Base-by-base conservation (phyloP, 1,140 invertebrate species). In the Drosophila littoralis region DNA sequence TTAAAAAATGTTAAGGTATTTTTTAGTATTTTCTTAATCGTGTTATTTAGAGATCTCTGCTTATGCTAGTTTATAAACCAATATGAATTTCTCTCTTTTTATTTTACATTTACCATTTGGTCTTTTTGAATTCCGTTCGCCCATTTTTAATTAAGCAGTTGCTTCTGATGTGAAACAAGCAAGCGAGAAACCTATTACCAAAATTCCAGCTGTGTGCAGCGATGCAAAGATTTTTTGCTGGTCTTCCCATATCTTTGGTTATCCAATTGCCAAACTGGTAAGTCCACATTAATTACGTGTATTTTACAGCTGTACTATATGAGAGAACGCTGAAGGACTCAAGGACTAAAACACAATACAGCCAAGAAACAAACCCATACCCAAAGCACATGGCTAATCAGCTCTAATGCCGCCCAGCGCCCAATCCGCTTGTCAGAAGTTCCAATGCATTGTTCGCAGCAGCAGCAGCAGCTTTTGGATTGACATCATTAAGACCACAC, bases 401-500 rank as follows among this genome's bases (percentile, higher is more conserved):
- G 81, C 65, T 81, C 78, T 61, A 83, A 77, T 64, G 70, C 75
- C 50, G 32, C 51, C 64, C 42, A 36, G 36, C 12, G 2, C 33
- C 40, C 46, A 54, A 65, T 38, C 32, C 42, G 32, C 42, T 59
- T 51, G 17, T 59, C 75, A 63, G 43, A 60, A 77, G 63, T 64
- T 78, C 58, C 68, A 59, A 66, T 67, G 72, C 66, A 76, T 80
- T 80, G 78, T 77, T 76, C 13, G 9, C 35, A n/a, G 67, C 77
- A 80, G 73, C 77, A 68, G 22, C 22, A 28, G 22, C 22, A 28
- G 22, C 22, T 28, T 80, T 72, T 43, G 60, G 76, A 76, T 81
- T 73, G 83, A 88, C 83, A 79, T 79, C 83, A 79, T 88, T 86
- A 83, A 86, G 83, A 88, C 69, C 83, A 82, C 60, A 88, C 60